Percentiles rank a stretch among this genome's conserved stretches.
phyloP scores from a whole-genome alignment of 2,797 vertebrate species.

The Cryptoblepharus egeriae region DNA sequence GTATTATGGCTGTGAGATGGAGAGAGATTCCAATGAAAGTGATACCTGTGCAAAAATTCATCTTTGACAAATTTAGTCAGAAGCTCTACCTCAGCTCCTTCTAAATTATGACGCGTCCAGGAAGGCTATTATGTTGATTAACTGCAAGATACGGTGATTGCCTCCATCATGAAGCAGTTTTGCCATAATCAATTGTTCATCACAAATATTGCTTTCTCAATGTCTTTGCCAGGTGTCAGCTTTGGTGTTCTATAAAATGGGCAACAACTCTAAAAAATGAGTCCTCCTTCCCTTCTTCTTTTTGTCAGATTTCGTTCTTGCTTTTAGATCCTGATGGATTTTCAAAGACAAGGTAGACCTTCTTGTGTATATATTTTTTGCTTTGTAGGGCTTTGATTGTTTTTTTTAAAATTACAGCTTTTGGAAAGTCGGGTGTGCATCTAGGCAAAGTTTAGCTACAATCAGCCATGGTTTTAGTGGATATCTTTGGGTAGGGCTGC shows the following conservation, averaged over 20 bases:
- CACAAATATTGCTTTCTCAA: background rate
- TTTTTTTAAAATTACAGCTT: background rate
- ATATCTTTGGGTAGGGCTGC: background rate
- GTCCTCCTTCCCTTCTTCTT: background rate
- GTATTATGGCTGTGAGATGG: background rate
- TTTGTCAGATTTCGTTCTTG: background rate
- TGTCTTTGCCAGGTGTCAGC: background rate
- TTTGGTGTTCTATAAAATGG: slow-evolving; percentile 2
- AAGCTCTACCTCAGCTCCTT: background rate
- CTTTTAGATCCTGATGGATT: background rate
- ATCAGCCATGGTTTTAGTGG: background rate
- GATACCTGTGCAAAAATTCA: background rate
- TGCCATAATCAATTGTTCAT: slow-evolving; percentile 3
- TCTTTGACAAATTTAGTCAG: background rate
- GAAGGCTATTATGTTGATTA: slow-evolving; percentile 12
- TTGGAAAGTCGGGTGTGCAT: background rate
- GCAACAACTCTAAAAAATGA: background rate
- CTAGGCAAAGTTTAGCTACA: background rate
- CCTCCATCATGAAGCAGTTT: background rate
- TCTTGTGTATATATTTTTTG: no score
- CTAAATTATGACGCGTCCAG: background rate
- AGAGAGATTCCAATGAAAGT: slow-evolving; percentile 2
- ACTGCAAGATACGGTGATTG: background rate
- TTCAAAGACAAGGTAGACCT: background rate
- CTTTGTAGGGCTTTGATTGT: no score